Base-by-base conservation (phyloP, 2,888 invertebrate species). In the Cataglyphis rosenhaueri region DNA sequence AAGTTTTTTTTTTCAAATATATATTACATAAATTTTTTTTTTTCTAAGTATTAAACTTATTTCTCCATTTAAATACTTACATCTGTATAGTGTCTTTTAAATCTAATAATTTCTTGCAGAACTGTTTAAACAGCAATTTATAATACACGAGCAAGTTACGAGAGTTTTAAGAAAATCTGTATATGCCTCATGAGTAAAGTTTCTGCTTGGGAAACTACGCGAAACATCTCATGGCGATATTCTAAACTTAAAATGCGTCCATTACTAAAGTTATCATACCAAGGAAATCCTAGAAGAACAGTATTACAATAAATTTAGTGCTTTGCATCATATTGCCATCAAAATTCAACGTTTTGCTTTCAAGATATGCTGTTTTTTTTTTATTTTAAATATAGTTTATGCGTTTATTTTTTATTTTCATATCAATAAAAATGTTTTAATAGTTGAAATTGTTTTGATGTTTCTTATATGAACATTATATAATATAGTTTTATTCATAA, bases 151-250 rank as follows among this genome's bases (percentile, higher is more conserved):
- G 15, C 32, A 57, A 70, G 71, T 70, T 78, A 57, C 21, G 41
- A 78, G 57, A 38, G 32, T 70, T 57, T 57, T 59, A 68, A 70
- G 71, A 78, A 78, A 78, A 78, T 78, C 78, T 57, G 71, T 78
- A 57, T 21, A 57, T 44, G 71, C 10, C 38, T 78, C 71, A 78
- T 32, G 78, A 70, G 78, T 41, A 57, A 78, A 78, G 78, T 78
- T 78, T 32, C 21, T 70, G 15, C 70, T 78, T 57, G 71, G 15
- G 10, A 44, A 59, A 78, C 71, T 78, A 78, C 70, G 70, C 21
- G 57, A 41, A 57, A 57, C 41, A 10, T 76, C 55, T 68, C 41
- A 21, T 41, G 41, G 41, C 41, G 78, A 78, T 78, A 70, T 70
- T 57, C 70, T 57, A 57, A 78, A 68, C 70, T 78, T 78, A 70